Conservation (phyloP, 2,113 vertebrate species). For the Muscicapa adusta region DNA sequence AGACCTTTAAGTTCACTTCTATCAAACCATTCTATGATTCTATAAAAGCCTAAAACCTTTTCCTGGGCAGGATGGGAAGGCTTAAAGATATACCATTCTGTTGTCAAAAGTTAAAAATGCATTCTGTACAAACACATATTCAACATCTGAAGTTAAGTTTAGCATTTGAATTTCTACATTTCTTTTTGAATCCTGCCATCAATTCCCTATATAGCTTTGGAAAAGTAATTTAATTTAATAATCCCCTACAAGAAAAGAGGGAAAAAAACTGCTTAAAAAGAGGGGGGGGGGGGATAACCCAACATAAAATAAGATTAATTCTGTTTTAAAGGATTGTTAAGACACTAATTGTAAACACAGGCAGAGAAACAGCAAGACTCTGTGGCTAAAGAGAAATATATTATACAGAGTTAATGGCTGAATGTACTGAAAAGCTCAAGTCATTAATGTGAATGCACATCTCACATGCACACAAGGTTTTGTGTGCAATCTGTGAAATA, state of each 20-base stretch:
- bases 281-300: rapidly evolving
- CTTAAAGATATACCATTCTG: neutral
- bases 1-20: neutral
- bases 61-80: neutral
- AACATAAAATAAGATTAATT: neutral
- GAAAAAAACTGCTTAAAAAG: neutral
- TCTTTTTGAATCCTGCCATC: neutral
- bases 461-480: neutral
- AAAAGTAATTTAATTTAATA: neutral
- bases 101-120: neutral
- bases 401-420: neutral
- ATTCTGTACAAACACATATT: neutral
- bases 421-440: neutral
- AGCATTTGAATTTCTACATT: neutral
- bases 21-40: neutral
- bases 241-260: neutral
- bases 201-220: neutral
- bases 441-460: neutral
- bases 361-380: neutral
- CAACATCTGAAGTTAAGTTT: neutral
- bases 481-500: neutral
- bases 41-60: neutral
- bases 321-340: neutral
- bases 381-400: neutral
- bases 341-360: neutral